phyloP scores from a whole-genome alignment of 2,797 vertebrate genomes.

The Macropus fuliginosus region DNA sequence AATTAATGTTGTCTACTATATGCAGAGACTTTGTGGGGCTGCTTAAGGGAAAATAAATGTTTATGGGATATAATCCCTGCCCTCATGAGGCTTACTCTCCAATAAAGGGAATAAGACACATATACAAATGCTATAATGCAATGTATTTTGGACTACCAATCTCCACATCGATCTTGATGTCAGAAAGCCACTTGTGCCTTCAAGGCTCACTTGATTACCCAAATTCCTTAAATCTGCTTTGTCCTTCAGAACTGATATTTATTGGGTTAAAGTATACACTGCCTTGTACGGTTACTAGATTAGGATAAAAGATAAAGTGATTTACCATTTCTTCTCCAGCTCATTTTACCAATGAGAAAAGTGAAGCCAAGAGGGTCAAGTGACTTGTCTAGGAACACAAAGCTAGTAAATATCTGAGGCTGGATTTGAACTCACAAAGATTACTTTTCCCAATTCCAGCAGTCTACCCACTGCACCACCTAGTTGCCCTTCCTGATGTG shows the following conservation, averaged over 20 bases:
- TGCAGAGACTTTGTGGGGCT: neutral
- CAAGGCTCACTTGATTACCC: neutral
- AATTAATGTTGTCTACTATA: neutral
- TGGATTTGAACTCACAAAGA: neutral
- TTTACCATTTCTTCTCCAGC: neutral
- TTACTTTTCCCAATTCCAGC: neutral
- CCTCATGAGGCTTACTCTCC: neutral
- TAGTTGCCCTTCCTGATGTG: neutral
- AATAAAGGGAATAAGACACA: neutral
- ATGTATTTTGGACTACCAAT: neutral
- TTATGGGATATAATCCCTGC: neutral
- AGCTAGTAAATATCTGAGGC: neutral
- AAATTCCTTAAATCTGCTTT: slow-evolving; percentile 2
- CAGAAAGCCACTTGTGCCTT: neutral
- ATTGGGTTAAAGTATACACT: neutral
- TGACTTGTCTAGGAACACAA: neutral
- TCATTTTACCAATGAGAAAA: neutral
- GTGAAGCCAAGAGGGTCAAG: neutral
- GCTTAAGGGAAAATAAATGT: neutral
- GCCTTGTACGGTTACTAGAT: neutral
- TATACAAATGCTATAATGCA: neutral
- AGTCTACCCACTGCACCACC: neutral
- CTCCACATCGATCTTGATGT: slow-evolving; percentile 22
- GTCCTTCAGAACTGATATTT: neutral
- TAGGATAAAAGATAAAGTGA: neutral